These are phyloP conservation scores for Hypercompe scribonia DNA, from an alignment of 2,888 invertebrate species.

Conservation along the genomic window DNA sequence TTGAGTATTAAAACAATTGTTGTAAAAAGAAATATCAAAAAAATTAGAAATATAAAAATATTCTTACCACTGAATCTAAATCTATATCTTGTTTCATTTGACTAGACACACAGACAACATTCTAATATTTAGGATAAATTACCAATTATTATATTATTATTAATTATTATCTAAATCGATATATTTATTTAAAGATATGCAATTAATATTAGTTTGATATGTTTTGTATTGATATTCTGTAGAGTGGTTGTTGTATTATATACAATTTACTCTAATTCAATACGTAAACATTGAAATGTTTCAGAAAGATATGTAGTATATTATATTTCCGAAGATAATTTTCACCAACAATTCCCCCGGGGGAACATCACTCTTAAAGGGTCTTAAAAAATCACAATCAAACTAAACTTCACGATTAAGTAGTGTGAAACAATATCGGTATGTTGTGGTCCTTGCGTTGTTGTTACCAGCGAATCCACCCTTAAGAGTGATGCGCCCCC, in stretches of 20 bases:
- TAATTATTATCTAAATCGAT: constrained; percentile 14
- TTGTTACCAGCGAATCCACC: constrained; percentile 59
- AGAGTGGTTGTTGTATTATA: constrained; percentile 81
- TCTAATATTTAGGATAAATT: constrained; percentile 1
- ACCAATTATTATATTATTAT: constrained; percentile 1
- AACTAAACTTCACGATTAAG: constrained; percentile 6
- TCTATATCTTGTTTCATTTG: constrained; percentile 16
- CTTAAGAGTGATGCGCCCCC: constrained; percentile 86
- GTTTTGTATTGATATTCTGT: constrained; percentile 85
- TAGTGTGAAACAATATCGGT: constrained; percentile 25
- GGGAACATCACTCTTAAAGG: constrained; percentile 80
- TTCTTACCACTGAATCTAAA: constrained; percentile 34
- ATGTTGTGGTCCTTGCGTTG: constrained; percentile 41
- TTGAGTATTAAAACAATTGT: not conserved
- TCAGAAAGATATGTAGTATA: constrained; percentile 58
- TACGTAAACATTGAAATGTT: constrained; percentile 63
- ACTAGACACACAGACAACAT: constrained; percentile 23
- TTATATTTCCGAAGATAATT: constrained; percentile 33
- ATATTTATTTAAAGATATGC: constrained; percentile 41
- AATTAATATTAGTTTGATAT: constrained; percentile 73
- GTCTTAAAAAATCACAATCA: constrained; percentile 3
- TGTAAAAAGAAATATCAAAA: not conserved
- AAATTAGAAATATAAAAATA: not conserved
- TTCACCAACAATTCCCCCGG: constrained; percentile 55
- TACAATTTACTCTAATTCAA: constrained; percentile 80